Conservation (phyloP, 2,888 invertebrate genomes). For the Cryptocephalus primarius region DNA sequence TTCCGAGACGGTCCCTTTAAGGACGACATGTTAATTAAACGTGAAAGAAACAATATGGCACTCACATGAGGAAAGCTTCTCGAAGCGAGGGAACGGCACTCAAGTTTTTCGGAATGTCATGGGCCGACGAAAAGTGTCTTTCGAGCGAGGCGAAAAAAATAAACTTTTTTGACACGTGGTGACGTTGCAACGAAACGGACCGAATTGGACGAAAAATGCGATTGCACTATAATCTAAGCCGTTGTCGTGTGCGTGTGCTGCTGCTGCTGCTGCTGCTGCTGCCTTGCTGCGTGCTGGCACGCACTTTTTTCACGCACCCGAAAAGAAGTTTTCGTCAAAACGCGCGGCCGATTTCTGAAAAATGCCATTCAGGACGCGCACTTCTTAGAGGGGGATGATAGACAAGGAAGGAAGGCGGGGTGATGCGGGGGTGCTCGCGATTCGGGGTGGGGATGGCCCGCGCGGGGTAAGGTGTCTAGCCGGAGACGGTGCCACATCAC, state of each 20-base stretch:
- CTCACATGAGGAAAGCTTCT: no score
- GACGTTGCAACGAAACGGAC: not conserved
- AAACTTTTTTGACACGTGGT: not conserved
- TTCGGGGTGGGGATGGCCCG: slow-evolving; percentile 21
- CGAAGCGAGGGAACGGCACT: no score
- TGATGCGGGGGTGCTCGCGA: slow-evolving; percentile 23
- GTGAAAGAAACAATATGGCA: no score
- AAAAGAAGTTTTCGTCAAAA: slow-evolving; percentile 34
- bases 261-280: not conserved
- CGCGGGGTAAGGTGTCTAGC: slow-evolving; percentile 30
- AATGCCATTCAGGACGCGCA: slow-evolving; percentile 30
- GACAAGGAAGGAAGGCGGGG: slow-evolving; percentile 28
- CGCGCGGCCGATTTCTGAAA: slow-evolving; percentile 37
- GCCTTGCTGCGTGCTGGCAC: slow-evolving; percentile 10
- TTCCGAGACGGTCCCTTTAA: no score
- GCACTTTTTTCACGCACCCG: slow-evolving; percentile 32
- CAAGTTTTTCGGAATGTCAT: no score
- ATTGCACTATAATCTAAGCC: not conserved
- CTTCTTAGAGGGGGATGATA: slow-evolving; percentile 29
- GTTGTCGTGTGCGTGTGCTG: not conserved
- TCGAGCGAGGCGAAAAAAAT: no score
- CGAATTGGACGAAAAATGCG: not conserved
- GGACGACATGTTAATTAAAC: no score
- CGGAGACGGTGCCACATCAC: slow-evolving; percentile 7
- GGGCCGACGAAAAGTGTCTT: no score